A percentile compares a stretch with the other conserved stretches of the same genome.
Evolutionary conservation across 2,888 invertebrate genomes (phyloP).

Genomic region (Drosophila greeni): DNA sequence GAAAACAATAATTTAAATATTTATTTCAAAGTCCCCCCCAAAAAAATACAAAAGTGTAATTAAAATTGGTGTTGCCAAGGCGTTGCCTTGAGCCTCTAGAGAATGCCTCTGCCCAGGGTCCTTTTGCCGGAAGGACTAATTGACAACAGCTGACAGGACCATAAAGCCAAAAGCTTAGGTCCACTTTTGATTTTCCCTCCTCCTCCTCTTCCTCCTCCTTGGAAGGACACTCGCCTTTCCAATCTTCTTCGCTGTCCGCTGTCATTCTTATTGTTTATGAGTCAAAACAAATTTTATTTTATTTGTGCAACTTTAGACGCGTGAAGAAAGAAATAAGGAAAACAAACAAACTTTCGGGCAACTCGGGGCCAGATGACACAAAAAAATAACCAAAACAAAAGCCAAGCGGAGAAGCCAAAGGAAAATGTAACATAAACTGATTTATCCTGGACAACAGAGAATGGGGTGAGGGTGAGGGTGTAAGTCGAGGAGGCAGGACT

Average conservation of each 20-base stretch:
- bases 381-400: neutral
- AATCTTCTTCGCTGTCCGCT: constrained; percentile 5
- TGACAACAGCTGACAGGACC: constrained; percentile 30
- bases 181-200: constrained; percentile 5
- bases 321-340: constrained; percentile 27
- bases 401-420: constrained; percentile 14
- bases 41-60: neutral
- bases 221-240: constrained; percentile 1
- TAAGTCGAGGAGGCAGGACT: constrained; percentile 8
- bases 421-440: constrained; percentile 40
- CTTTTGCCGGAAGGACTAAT: constrained; percentile 16
- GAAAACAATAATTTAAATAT: too few species aligned
- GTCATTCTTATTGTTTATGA: constrained; percentile 43
- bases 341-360: constrained; percentile 24
- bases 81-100: neutral
- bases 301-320: constrained; percentile 44
- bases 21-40: too few species aligned
- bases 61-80: neutral
- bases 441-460: constrained; percentile 11
- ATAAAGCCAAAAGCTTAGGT: constrained; percentile 24
- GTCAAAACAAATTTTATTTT: constrained; percentile 41
- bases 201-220: too few species aligned
- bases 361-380: constrained; percentile 7
- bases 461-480: neutral
- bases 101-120: neutral